Conservation (phyloP, 2,113 vertebrate species). For the Poeciliopsis retropinna region DNA sequence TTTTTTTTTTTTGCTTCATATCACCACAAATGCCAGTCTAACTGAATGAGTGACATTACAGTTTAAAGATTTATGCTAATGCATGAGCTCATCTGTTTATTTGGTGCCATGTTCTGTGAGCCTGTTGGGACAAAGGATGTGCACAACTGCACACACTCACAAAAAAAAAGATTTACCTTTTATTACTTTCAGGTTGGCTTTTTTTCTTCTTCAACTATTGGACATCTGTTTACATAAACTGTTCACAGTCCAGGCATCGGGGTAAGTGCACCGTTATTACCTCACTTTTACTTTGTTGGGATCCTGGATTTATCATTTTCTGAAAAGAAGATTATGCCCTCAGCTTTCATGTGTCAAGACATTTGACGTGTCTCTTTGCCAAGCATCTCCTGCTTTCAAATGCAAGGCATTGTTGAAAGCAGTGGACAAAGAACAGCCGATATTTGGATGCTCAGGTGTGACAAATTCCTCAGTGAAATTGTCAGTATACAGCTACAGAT, state of each 20-base stretch:
- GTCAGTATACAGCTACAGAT: slow-evolving; percentile 40
- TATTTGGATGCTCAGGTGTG: slow-evolving; percentile 52
- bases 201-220: not conserved
- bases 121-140: not conserved
- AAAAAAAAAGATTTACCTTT: not conserved
- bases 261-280: not conserved
- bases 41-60: slow-evolving; percentile 60
- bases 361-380: slow-evolving; percentile 25
- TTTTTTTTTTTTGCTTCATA: slow-evolving; percentile 61
- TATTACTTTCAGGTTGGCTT: not conserved
- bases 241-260: not conserved
- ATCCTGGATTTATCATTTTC: slow-evolving; percentile 18
- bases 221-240: not conserved
- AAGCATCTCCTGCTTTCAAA: slow-evolving; percentile 34
- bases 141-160: slow-evolving; percentile 1
- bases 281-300: slow-evolving; percentile 4
- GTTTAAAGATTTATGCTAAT: slow-evolving; percentile 79
- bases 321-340: slow-evolving; percentile 43
- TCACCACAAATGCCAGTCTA: slow-evolving; percentile 53
- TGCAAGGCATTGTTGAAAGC: slow-evolving; percentile 14
- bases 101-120: slow-evolving; percentile 5
- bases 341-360: slow-evolving; percentile 37
- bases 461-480: slow-evolving; percentile 43
- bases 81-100: slow-evolving; percentile 20
- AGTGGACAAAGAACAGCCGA: slow-evolving; percentile 10